Base-by-base conservation (phyloP, 2,888 invertebrate species). In the Drosophila rellima region DNA sequence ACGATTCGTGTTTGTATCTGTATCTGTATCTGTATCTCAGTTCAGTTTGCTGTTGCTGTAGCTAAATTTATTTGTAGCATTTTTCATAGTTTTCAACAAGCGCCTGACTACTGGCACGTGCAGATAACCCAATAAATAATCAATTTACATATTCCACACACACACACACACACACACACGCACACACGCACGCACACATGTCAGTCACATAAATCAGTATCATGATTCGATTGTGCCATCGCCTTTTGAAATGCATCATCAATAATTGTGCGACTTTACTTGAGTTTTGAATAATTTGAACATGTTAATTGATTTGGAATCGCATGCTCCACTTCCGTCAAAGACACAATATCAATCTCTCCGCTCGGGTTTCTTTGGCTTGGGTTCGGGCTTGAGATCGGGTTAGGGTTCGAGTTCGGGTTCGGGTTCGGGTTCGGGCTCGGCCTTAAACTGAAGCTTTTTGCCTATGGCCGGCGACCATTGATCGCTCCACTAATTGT, bases 401-500 rank as follows among this genome's bases (percentile, higher is more conserved):
- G 29, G n/a, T 52, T 52, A 15, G 66, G 47, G 23, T 29, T 62
- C 31, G 18, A 15, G 17, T 4, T 31, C 33, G 55, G 39, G 47
- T 29, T 51, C 23, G 35, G 42, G 63, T 29, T 50, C 40, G 55
- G 45, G 47, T 39, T 52, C 33, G 45, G 13, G 42, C 18, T 48
- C 39, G 57, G n/a, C n/a, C n/a, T n/a, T n/a, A n/a, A 23, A 48
- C 17, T 52, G 10, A 23, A n/a, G 23, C 33, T 60, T 45, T 52
- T 20, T n/a, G 40, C 26, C 45, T 56, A n/a, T 42, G 50, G 44
- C 54, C 64, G 42, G 17, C 73, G 82, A 79, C 74, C 86, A 84
- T 84, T 84, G 83, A 78, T 75, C 83, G 85, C 83, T 81, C 88
- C 74, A 85, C 88, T 85, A 85, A 85, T 85, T 85, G 85, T 88